phyloP scores from a whole-genome alignment of 2,888 invertebrate genomes.

The Hemicrepidius hirtus region DNA sequence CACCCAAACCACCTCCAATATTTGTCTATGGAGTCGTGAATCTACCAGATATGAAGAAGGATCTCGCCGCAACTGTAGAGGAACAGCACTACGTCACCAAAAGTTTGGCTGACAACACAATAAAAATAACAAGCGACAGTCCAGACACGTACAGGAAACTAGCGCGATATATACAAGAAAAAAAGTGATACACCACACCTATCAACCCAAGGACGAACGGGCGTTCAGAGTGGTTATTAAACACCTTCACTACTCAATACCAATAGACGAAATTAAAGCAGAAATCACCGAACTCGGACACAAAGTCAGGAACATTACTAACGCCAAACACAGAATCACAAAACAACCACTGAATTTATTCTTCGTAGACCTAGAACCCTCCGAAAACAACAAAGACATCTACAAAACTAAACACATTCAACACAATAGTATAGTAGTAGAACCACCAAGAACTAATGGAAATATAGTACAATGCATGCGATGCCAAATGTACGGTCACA shows the following conservation, averaged over 20 bases:
- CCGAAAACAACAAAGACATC: too few species aligned
- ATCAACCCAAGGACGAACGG: slow-evolving; percentile 3
- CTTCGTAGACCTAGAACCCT: too few species aligned
- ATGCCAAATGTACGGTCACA: not conserved
- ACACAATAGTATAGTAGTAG: too few species aligned
- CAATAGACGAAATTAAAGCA: slow-evolving; percentile 3
- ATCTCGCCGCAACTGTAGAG: not conserved
- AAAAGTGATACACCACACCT: slow-evolving; percentile 15
- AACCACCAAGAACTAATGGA: too few species aligned
- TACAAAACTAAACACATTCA: too few species aligned
- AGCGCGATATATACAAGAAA: not conserved
- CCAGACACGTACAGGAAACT: slow-evolving; percentile 6
- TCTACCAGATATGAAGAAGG: not conserved
- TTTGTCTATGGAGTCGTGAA: too few species aligned
- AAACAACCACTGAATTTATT: too few species aligned
- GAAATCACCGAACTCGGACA: slow-evolving; percentile 7
- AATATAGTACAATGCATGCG: too few species aligned
- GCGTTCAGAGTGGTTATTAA: slow-evolving; percentile 17
- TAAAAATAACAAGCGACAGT: slow-evolving; percentile 14
- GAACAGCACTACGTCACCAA: too few species aligned
- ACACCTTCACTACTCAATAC: slow-evolving; percentile 12
- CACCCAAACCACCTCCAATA: too few species aligned
- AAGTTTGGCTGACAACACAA: not conserved
- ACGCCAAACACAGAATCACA: too few species aligned
- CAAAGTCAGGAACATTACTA: too few species aligned